Evolutionary conservation across 1,140 invertebrate species (phyloP).

Genomic region (Penaeus chinensis): DNA sequence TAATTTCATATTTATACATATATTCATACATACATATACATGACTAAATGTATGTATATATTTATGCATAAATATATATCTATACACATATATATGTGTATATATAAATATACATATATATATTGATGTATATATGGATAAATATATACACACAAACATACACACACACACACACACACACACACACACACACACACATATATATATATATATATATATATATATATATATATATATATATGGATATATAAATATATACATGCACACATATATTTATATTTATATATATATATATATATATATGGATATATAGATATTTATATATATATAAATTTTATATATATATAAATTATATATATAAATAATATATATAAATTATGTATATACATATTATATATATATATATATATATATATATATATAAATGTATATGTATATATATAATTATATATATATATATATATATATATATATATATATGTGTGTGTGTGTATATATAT

Average conservation of each 20-base stretch:
- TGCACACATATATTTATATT: neutral
- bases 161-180: neutral
- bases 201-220: constrained; percentile 4
- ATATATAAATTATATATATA: too few relatives aligned
- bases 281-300: constrained; percentile 16
- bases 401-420: constrained; percentile 2
- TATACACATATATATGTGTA: constrained; percentile 14
- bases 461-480: constrained; percentile 3
- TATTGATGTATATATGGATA: neutral
- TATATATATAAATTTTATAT: constrained; percentile 1
- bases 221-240: constrained; percentile 4
- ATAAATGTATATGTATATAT: neutral
- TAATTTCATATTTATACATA: too few relatives aligned
- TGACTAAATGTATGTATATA: too few relatives aligned
- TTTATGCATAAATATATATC: too few relatives aligned
- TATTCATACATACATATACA: too few relatives aligned
- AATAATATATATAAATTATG: neutral
- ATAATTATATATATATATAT: constrained; percentile 4
- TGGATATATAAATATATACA: neutral
- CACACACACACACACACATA: neutral
- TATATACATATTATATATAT: neutral
- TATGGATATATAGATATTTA: constrained; percentile 1
- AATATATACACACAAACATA: neutral
- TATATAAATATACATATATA: constrained; percentile 14
- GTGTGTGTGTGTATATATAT: neutral